Conservation (phyloP, 2,113 vertebrate genomes). For the Lophius piscatorius region DNA sequence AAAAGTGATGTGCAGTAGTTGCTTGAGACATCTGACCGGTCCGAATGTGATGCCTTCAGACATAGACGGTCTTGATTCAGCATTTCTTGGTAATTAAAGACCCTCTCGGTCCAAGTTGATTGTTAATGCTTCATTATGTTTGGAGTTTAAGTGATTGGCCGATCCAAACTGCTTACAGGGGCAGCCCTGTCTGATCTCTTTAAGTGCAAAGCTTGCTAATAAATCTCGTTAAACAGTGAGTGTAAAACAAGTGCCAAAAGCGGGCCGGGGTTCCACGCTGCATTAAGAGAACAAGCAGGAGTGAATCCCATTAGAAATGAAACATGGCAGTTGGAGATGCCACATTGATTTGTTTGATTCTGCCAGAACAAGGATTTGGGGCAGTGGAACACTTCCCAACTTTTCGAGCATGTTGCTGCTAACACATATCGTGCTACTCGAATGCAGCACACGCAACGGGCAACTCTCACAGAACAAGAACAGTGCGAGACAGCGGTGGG, state of each 20-base stretch:
- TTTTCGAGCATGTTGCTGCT: background rate
- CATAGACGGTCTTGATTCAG: slow-evolving; percentile 73
- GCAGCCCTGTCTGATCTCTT: slow-evolving; percentile 78
- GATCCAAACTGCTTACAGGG: slow-evolving; percentile 83
- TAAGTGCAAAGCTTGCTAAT: slow-evolving; percentile 79
- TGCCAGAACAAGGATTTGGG: slow-evolving; percentile 37
- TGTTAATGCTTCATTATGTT: slow-evolving; percentile 81
- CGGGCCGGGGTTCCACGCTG: slow-evolving; percentile 58
- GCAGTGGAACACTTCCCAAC: slow-evolving; percentile 24
- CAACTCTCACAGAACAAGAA: background rate
- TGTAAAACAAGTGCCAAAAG: slow-evolving; percentile 74
- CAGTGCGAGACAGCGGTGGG: background rate
- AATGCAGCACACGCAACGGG: no score
- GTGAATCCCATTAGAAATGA: slow-evolving; percentile 59
- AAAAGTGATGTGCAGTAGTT: slow-evolving; percentile 17
- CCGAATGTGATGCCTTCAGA: slow-evolving; percentile 33
- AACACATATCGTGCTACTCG: no score
- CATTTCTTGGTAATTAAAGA: slow-evolving; percentile 81
- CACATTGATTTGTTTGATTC: slow-evolving; percentile 51
- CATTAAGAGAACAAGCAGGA: slow-evolving; percentile 70
- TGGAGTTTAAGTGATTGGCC: slow-evolving; percentile 82
- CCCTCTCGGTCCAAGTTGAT: slow-evolving; percentile 67
- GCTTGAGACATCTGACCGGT: slow-evolving; percentile 33
- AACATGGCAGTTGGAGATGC: slow-evolving; percentile 56
- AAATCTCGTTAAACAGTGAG: slow-evolving; percentile 74